Base-by-base conservation (phyloP, 92 coral and sea anemone species). In the Epizoanthus illoricatus region DNA sequence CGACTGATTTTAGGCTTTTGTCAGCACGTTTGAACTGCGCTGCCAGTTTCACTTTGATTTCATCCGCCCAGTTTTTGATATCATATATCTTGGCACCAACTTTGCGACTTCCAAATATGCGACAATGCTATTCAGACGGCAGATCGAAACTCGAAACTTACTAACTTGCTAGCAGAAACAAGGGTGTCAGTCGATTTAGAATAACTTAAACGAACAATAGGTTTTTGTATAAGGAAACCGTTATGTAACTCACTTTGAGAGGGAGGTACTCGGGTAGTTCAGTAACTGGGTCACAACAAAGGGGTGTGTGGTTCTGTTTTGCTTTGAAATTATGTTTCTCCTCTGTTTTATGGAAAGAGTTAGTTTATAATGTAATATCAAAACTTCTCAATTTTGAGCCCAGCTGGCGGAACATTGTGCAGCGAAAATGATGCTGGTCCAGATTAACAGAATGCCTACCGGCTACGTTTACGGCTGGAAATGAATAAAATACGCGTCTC, bases 111-210 rank as follows among this genome's bases (percentile, higher is more conserved):
- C 56, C 3, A 52, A 9, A 52, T 9, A 52, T 52, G 56, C 56
- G 73, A 68, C 40, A 68, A 68, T 8, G 42, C 4, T 39, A 68
- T 28, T 52, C 52, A 68, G 73, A 10, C 17, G 45, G 10, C n/a
- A 19, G 73, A 13, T 68, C 45, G 73, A 68, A 68, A 68, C 73
- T 36, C 49, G 73, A 68, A 68, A 68, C 73, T 64, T 64, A 39
- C 69, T 20, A 28, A 68, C 73, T 8, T 68, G 49, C 49, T 39
- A 33, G 52, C 52, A 39, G 73, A 68, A 66, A 66, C 42, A 68
- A 18, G 40, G 56, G 56, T 2, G 47, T n/a, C 52, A 68, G 20
- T 33, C 73, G 42, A 68, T 68, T 68, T 68, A 68, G 17, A 17
- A 40, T 68, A 68, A 68, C 20, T 68, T 7, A 68, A 13, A 7